Percentiles rank a stretch among this genome's conserved stretches.
Conservation (phyloP, 2,113 vertebrate species). For the Phalacrocorax brasilianus region DNA sequence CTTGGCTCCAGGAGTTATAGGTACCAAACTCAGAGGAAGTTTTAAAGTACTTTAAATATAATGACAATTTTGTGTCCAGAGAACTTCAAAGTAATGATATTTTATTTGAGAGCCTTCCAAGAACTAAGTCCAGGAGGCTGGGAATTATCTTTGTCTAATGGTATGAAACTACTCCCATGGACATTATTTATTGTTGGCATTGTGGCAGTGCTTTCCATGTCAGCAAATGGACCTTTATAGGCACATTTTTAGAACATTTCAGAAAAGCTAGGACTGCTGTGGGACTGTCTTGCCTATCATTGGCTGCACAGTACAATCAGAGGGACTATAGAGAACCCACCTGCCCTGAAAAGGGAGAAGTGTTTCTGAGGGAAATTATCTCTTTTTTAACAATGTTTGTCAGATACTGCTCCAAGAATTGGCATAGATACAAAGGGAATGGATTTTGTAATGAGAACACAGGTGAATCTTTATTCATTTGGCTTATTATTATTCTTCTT, state of each 20-base stretch:
- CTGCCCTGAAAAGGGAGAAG: not conserved
- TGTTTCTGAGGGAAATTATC: not conserved
- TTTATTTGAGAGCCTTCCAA: conserved; percentile 44
- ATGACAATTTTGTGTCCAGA: not conserved
- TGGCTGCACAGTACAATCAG: not conserved
- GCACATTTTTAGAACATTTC: not conserved
- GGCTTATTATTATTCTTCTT: not conserved
- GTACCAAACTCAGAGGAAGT: not conserved
- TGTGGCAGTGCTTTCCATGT: not conserved
- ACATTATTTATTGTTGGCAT: not conserved
- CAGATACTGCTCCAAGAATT: not conserved
- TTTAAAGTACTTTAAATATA: not conserved
- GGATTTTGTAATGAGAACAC: not conserved
- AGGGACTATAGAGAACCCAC: not conserved
- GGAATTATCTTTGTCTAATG: conserved; percentile 32
- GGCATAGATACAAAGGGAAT: not conserved
- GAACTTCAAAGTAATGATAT: not conserved
- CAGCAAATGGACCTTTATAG: not conserved
- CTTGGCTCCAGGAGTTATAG: not conserved
- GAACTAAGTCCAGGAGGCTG: conserved; percentile 8
- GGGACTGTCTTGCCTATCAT: not conserved
- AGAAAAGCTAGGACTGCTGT: not conserved
- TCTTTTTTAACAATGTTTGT: not conserved
- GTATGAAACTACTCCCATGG: not conserved
- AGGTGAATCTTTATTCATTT: not conserved